A percentile compares a stretch with the other conserved stretches of the same genome.
These are phyloP conservation scores for Danio tinwini DNA, from an alignment of 2,797 vertebrate species.

Conservation along the genomic window DNA sequence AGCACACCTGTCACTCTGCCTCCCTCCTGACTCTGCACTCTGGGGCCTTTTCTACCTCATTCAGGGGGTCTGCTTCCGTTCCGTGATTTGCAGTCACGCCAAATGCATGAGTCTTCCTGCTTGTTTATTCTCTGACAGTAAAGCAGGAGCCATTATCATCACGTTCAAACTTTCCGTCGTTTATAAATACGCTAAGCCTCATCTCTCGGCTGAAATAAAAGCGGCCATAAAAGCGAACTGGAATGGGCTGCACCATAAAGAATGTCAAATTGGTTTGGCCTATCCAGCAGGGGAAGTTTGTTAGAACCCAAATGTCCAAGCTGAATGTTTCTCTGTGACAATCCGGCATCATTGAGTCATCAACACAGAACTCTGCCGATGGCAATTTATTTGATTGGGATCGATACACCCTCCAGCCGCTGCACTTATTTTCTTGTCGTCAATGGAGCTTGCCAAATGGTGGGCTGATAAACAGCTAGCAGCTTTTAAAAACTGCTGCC, in stretches of 20 bases:
- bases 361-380: conserved; percentile 39
- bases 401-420: conserved; percentile 50
- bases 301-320: conserved; percentile 33
- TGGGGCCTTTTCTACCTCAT: conserved; percentile 22
- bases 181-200: conserved; percentile 55
- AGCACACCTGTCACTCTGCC: conserved; percentile 36
- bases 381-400: conserved; percentile 58
- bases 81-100: conserved; percentile 53
- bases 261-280: conserved; percentile 56
- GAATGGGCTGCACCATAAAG: conserved; percentile 59
- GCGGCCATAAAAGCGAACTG: conserved; percentile 51
- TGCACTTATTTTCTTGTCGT: conserved; percentile 49
- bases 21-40: conserved; percentile 13
- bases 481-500: conserved; percentile 43
- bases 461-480: conserved; percentile 57
- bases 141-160: conserved; percentile 51
- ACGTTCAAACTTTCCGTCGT: conserved; percentile 54
- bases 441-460: conserved; percentile 51
- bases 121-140: conserved; percentile 58
- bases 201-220: conserved; percentile 52
- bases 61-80: conserved; percentile 3
- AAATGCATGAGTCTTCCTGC: conserved; percentile 49
- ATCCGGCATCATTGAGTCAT: conserved; percentile 56
- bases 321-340: conserved; percentile 33
- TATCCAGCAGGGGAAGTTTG: conserved; percentile 18